Evolutionary conservation across 2,113 vertebrate genomes (phyloP), one percentile per base, ranked within the genome.

Genomic region (Erinaceus europaeus): DNA sequence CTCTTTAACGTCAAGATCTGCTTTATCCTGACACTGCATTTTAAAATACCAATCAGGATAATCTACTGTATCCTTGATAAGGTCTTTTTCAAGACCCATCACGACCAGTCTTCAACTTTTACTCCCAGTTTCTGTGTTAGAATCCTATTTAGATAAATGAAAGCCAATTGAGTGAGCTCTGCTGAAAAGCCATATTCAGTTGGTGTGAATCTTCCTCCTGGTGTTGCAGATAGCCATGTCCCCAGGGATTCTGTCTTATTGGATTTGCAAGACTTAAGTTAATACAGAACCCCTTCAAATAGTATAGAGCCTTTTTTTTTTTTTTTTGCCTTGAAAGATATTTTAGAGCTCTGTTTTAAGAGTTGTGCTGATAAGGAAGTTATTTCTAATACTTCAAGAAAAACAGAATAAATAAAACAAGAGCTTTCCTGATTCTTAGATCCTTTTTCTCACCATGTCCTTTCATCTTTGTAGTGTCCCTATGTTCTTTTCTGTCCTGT

Each of bases 361-460:
- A 91, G 73, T 78, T 65, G 69, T 87, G 38, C 73, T 81, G 86
- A 89, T 91, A 92, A 92, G 85, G 79, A 92, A 85, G 80, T 90
- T 89, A 55, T 61, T 84, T 84, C 29, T 94, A 90, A 40, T 84
- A 89, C 87, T 94, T 93, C 50, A 80, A 86, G 90, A 86, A 72
- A 84, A 95, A 84, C 20, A 52, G 80, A 81, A 53, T 42, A 77
- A n/a, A n/a, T 38, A 81, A 36, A 50, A 68, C 11, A 21, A n/a
- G n/a, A 20, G 23, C 55, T 52, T 78, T 73, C 85, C 48, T 72
- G 53, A 2, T 92, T 82, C 75, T 73, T 48, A 84, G 17, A 40
- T n/a, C 44, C 20, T 5, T 61, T 86, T 55, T 40, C 53, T 75
- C 10, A 64, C 21, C 20, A 0, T 87, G 62, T 25, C 29, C 3